Conservation (phyloP, 2,113 vertebrate species). For the Rhineura floridana region DNA sequence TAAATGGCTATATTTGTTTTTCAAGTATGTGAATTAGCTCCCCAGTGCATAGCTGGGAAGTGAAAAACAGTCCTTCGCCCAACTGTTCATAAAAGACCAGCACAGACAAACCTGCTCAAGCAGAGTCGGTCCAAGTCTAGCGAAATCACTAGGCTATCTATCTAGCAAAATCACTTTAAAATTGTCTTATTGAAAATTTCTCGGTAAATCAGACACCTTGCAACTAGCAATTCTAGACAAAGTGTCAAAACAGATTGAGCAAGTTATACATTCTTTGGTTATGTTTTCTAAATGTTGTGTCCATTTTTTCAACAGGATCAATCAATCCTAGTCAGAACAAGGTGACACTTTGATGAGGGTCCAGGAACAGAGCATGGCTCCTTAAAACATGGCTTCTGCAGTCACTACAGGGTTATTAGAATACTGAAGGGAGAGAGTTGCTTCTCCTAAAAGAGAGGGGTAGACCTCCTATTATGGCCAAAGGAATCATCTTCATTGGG, state of each 20-base stretch:
- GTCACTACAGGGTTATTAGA: neutral
- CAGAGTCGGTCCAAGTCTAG: neutral
- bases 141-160: too few species aligned
- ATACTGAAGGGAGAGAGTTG: neutral
- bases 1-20: neutral
- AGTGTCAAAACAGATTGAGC: too few species aligned
- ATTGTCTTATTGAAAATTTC: neutral
- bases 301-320: neutral
- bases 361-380: neutral
- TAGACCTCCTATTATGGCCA: neutral
- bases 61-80: neutral
- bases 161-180: neutral
- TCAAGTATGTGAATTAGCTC: neutral
- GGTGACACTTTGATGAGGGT: neutral
- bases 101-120: neutral
- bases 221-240: neutral
- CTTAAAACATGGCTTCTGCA: neutral
- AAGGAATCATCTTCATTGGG: neutral
- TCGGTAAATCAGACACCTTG: neutral
- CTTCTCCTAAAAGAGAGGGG: too few species aligned
- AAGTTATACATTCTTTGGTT: neutral
- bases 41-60: neutral
- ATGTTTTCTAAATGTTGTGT: neutral
- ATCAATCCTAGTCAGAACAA: neutral
- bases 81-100: too few species aligned